These are phyloP conservation scores for Lordiphosa stackelbergi DNA, from an alignment of 1,140 invertebrate genomes.

Conservation along the genomic window DNA sequence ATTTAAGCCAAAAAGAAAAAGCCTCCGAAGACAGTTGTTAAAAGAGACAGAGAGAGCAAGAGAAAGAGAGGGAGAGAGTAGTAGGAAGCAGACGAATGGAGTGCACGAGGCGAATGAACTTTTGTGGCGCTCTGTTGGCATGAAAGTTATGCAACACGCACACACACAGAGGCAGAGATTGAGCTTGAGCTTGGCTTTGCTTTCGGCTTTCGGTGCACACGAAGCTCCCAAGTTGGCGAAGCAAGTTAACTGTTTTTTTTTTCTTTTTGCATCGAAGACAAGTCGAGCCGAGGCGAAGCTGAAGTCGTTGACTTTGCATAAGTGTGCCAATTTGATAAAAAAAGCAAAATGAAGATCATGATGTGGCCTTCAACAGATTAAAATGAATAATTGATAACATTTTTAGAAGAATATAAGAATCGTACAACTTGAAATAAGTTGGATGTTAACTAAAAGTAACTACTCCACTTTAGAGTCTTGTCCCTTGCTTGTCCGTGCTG, in stretches of 20 bases:
- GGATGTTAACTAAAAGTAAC: background rate
- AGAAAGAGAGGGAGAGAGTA: conserved; percentile 13
- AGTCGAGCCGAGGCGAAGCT: conserved; percentile 25
- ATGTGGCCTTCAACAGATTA: conserved; percentile 58
- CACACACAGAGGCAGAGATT: conserved; percentile 24
- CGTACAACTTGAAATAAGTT: background rate
- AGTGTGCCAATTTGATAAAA: conserved; percentile 62
- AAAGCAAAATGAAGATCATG: conserved; percentile 41
- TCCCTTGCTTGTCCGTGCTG: background rate
- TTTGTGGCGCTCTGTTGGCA: conserved; percentile 59
- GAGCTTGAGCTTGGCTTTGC: conserved; percentile 50
- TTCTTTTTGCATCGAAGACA: conserved; percentile 27
- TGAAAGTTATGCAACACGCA: conserved; percentile 72
- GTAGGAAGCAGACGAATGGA: conserved; percentile 49
- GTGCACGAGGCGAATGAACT: conserved; percentile 76
- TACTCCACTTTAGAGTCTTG: no score
- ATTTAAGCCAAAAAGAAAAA: conserved; percentile 36
- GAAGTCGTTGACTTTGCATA: conserved; percentile 71
- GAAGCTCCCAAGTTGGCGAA: conserved; percentile 36
- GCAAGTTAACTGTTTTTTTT: conserved; percentile 68
- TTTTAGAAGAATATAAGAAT: conserved; percentile 1
- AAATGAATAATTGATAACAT: conserved; percentile 26
- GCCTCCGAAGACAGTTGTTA: conserved; percentile 20
- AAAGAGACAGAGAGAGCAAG: conserved; percentile 8
- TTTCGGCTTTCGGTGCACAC: conserved; percentile 42